These are phyloP conservation scores for Plemyria rubiginata DNA, from an alignment of 2,888 invertebrate genomes.

Conservation along the genomic window DNA sequence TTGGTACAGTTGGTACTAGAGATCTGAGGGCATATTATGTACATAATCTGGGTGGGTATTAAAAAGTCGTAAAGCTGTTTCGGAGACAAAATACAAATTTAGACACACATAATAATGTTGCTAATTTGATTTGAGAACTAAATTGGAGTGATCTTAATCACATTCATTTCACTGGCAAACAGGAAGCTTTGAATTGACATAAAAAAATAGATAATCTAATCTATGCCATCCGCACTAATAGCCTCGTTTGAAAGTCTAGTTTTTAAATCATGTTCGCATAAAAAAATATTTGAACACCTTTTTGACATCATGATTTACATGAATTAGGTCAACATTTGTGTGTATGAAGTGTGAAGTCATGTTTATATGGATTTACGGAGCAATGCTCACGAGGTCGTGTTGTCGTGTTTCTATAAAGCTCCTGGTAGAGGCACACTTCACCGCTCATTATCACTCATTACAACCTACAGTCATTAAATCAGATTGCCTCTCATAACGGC, in stretches of 20 bases:
- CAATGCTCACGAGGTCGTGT: constrained; percentile 52
- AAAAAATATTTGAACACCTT: constrained; percentile 30
- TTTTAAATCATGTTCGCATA: constrained; percentile 18
- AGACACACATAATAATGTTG: no score
- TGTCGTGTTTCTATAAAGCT: constrained; percentile 35
- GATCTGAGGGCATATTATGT: no score
- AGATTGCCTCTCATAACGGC: constrained; percentile 63
- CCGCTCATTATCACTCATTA: constrained; percentile 54
- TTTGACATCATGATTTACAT: constrained; percentile 42
- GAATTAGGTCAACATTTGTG: constrained; percentile 45
- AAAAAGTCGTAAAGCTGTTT: no score
- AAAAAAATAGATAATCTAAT: constrained; percentile 2
- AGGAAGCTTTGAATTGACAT: constrained; percentile 7
- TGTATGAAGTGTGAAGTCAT: constrained; percentile 61
- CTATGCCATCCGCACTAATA: constrained; percentile 16
- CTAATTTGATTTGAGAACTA: background rate
- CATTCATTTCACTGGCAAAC: constrained; percentile 4
- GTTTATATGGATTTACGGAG: constrained; percentile 54
- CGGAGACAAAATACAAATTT: no score
- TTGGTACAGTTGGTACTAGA: no score
- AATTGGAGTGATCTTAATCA: constrained; percentile 10
- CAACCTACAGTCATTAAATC: constrained; percentile 58
- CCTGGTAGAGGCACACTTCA: constrained; percentile 40
- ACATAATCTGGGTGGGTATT: no score
- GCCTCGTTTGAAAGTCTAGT: constrained; percentile 10